Base-by-base conservation (phyloP, 2,888 invertebrate species). In the Caenorhabditis japonica region DNA sequence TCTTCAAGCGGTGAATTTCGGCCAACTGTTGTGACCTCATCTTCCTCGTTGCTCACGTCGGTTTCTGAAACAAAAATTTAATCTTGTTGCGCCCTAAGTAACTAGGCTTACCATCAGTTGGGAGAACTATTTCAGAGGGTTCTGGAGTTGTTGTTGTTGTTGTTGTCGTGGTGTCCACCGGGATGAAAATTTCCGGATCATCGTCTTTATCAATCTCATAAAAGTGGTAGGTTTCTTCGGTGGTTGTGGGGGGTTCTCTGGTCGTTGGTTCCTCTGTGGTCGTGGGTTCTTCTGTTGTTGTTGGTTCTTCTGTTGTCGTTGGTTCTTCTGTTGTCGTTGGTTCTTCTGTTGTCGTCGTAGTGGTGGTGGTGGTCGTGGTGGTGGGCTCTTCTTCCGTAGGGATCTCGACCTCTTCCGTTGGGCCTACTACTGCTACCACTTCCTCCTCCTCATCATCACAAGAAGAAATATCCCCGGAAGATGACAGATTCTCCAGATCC, bases 151-250 rank as follows among this genome's bases (percentile, higher is more conserved):
- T 46, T 33, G 43, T 19, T 12, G 43, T 23, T 1, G 53, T 44
- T 2, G 60, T 60, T 0, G 70, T 72, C 4, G 64, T 66, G 19
- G 73, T 66, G 19, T 69, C 62, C 2, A 21, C 19, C 7, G 71
- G 68, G n/a, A 68, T 55, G 4, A 64, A 47, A 13, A 60, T 69
- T 19, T 56, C 64, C 10, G 68, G 72, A 21, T 70, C 69, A 8
- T 30, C 25, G 46, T 79, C 79, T 47, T 44, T 59, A 1, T 53
- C 34, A 8, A 62, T 79, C 27, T 72, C 72, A 19, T 74, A 76
- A 36, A 75, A 44, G 36, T 75, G n/a, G 30, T 66, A 62, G 3
- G 39, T 39, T 43, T 74, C 71, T 34, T 66, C 71, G 4, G 70
- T 74, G 4, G 53, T 51, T 12, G 55, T 56, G 12, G 49, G 33